phyloP scores from a whole-genome alignment of 1,140 invertebrate genomes.

The Drosophila lowei region DNA sequence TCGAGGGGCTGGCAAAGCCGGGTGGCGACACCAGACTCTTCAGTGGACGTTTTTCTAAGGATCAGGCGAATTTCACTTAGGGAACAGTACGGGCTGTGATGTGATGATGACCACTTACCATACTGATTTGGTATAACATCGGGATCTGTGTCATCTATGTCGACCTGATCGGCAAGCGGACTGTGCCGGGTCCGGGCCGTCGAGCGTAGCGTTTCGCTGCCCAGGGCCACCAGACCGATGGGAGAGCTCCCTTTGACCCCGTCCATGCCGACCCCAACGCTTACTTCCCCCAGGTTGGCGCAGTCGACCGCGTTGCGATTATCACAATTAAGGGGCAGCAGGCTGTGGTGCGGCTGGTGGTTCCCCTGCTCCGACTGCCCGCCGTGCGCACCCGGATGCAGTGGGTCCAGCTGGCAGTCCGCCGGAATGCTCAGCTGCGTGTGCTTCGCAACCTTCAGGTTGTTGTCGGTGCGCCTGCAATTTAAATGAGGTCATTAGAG shows the following conservation, averaged over 20 bases:
- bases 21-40: conserved; percentile 73
- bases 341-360: conserved; percentile 77
- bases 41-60: conserved; percentile 80
- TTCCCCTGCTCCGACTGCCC: conserved; percentile 65
- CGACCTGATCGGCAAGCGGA: conserved; percentile 83
- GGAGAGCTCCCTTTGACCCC: conserved; percentile 53
- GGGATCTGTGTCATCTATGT: conserved; percentile 88
- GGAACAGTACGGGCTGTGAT: too few relatives aligned
- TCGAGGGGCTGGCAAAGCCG: conserved; percentile 78
- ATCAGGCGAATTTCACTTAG: neutral
- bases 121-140: conserved; percentile 94
- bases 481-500: conserved; percentile 57
- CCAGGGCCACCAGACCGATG: conserved; percentile 52
- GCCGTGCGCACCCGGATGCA: conserved; percentile 64
- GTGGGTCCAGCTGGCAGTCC: conserved; percentile 82
- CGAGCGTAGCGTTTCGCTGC: conserved; percentile 67
- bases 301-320: conserved; percentile 63
- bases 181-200: conserved; percentile 64
- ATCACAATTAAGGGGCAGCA: conserved; percentile 76
- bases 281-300: conserved; percentile 46
- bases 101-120: conserved; percentile 84
- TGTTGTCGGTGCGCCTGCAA: conserved; percentile 79
- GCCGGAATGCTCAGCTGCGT: conserved; percentile 79
- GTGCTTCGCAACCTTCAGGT: conserved; percentile 82
- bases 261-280: conserved; percentile 35